Base-by-base conservation (phyloP, 2,888 invertebrate species). In the Glyphotaelius pellucidus region DNA sequence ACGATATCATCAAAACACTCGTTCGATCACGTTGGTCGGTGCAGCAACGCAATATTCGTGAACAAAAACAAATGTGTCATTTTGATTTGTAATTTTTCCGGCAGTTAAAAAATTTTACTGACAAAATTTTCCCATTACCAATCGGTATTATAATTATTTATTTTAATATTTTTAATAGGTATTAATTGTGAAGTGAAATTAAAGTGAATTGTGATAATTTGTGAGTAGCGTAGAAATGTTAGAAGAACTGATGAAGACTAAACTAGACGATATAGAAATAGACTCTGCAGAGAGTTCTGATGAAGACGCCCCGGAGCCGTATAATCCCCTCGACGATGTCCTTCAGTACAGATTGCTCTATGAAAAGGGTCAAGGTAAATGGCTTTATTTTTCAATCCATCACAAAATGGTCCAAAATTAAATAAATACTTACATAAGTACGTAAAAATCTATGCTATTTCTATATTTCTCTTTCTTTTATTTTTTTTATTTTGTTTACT, bases 321-420 rank as follows among this genome's bases (percentile, higher is more conserved):
- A 92, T 19, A 52, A 92, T 52, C 89, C 91, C n/a, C 83, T 91
- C 25, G 67, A 92, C 12, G 92, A 91, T 32, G 80, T 92, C 52
- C 47, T 92, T 14, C 88, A 91, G 42, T 92, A 91, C 79, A 79
- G 90, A n/a, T 79, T 52, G 35, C 90, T 92, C 25, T 92, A 90
- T 32, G 90, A 86, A 35, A 90, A 85, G 35, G 80, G 52, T 31
- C 91, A 91, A 91, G 91, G 91, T 91, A 38, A n/a, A 9, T 9
- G 9, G 7, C 7, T 67, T 67, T 67, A 67, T 67, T 25, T 5
- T 67, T 47, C 14, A 47, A 47, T 47, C 19, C 4, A 52, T 67
- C 52, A 67, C 52, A 25, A 67, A 67, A 25, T 1, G 25, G 52
- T 67, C 7, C 19, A 25, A 5, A 19, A 52, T 52, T 52, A 2